Conservation (phyloP, 1,140 invertebrate genomes). For the Anastrepha ludens region DNA sequence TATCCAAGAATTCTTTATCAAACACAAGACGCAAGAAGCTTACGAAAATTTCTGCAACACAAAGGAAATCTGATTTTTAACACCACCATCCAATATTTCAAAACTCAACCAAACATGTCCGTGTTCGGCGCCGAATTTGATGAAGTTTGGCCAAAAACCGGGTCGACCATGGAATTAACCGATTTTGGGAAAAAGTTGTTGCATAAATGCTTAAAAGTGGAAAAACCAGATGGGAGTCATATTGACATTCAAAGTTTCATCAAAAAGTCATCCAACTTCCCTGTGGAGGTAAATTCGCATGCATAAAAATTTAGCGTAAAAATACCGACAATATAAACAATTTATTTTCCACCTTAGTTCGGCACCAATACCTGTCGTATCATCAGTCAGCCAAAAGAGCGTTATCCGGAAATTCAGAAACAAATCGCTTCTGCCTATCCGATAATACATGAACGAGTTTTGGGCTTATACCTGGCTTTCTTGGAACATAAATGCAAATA, state of each 20-base stretch:
- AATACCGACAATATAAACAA: not conserved
- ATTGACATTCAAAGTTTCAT: slow-evolving; percentile 56
- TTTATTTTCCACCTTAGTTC: slow-evolving; percentile 52
- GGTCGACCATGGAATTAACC: slow-evolving; percentile 26
- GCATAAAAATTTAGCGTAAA: too few relatives aligned
- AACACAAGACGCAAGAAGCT: not conserved
- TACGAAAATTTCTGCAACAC: not conserved
- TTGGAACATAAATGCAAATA: slow-evolving; percentile 66
- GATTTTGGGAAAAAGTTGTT: slow-evolving; percentile 57
- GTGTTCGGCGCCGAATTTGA: slow-evolving; percentile 57
- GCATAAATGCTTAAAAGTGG: slow-evolving; percentile 53
- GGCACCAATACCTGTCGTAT: slow-evolving; percentile 59
- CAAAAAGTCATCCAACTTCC: slow-evolving; percentile 57
- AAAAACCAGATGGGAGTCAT: slow-evolving; percentile 52
- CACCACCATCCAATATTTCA: not conserved
- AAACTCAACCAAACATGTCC: slow-evolving; percentile 29
- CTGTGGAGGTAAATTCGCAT: slow-evolving; percentile 54
- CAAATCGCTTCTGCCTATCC: slow-evolving; percentile 71
- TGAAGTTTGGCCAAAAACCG: slow-evolving; percentile 57
- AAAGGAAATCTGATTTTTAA: not conserved
- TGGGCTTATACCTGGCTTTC: slow-evolving; percentile 63
- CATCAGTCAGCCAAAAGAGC: slow-evolving; percentile 57
- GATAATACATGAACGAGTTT: slow-evolving; percentile 65
- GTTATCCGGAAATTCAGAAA: slow-evolving; percentile 55
- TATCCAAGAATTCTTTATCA: not conserved